These are phyloP conservation scores for Engystomops pustulosus DNA, from an alignment of 2,113 vertebrate genomes.

Conservation along the genomic window DNA sequence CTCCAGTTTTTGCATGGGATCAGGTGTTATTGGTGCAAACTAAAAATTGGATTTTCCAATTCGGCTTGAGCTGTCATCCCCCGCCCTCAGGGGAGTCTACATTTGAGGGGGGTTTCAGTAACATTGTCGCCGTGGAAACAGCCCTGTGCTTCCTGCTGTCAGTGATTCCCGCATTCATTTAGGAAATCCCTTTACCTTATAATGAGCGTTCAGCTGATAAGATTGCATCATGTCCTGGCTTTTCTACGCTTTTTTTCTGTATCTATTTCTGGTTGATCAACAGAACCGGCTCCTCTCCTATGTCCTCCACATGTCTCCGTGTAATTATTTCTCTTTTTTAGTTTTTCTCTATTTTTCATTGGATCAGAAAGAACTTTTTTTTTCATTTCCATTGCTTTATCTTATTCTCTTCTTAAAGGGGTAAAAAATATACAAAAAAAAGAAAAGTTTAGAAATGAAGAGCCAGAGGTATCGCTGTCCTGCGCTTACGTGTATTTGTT, in stretches of 20 bases:
- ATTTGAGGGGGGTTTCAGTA: background rate
- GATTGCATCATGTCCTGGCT: background rate
- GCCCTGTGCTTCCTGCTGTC: constrained; percentile 11
- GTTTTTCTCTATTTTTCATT: background rate
- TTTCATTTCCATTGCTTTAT: no score
- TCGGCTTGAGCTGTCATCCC: constrained; percentile 18
- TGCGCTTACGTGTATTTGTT: no score
- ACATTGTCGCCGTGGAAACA: constrained; percentile 38
- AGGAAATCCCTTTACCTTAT: constrained; percentile 40
- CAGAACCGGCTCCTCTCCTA: background rate
- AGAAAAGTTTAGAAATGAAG: no score
- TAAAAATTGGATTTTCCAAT: constrained; percentile 44
- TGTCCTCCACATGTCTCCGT: background rate
- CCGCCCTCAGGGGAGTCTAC: background rate
- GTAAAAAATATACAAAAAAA: no score
- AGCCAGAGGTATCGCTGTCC: no score
- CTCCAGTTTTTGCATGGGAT: constrained; percentile 45
- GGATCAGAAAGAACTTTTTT: background rate
- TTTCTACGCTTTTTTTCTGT: background rate
- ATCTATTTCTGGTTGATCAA: background rate
- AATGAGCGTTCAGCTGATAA: constrained; percentile 8
- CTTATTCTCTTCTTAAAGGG: no score
- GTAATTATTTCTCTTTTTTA: background rate
- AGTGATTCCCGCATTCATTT: constrained; percentile 26
- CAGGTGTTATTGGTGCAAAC: constrained; percentile 46